These are phyloP conservation scores for Liolophura sinensis DNA, from an alignment of 1,140 invertebrate genomes.

Conservation along the genomic window DNA sequence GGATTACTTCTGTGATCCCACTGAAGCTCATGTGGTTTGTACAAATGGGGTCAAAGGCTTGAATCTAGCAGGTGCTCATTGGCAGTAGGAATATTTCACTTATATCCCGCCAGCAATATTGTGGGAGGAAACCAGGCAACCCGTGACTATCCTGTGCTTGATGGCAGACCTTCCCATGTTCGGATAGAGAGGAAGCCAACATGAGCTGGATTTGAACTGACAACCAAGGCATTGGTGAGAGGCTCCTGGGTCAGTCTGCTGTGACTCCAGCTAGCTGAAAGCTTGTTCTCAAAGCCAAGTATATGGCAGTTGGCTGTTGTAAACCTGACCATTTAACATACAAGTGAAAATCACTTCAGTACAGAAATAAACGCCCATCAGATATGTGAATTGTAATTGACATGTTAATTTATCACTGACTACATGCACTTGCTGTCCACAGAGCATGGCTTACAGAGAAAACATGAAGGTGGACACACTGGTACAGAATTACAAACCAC, in stretches of 20 bases:
- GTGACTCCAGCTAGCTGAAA: not conserved
- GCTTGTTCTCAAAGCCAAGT: not conserved
- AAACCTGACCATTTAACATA: not conserved
- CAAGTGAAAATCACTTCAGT: not conserved
- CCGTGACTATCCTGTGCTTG: too few species aligned
- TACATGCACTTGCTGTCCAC: conserved; percentile 36
- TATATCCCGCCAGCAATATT: too few species aligned
- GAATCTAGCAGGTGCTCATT: too few species aligned
- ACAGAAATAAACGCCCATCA: not conserved
- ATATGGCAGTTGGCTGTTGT: not conserved
- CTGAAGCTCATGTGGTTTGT: too few species aligned
- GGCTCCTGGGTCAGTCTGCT: not conserved
- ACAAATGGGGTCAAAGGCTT: too few species aligned
- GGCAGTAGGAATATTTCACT: too few species aligned
- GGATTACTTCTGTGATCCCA: too few species aligned
- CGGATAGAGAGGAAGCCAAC: too few species aligned
- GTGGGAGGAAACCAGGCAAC: too few species aligned
- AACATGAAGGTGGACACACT: conserved; percentile 76
- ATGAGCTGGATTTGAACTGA: too few species aligned
- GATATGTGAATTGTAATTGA: not conserved
- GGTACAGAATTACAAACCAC: conserved; percentile 71
- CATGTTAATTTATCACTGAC: not conserved
- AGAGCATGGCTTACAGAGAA: conserved; percentile 79
- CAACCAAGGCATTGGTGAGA: too few species aligned
- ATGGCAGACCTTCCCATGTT: too few species aligned